A percentile compares a stretch with the other conserved stretches of the same genome.
phyloP scores from a whole-genome alignment of 2,888 invertebrate genomes.

The Tribolium freemani region DNA sequence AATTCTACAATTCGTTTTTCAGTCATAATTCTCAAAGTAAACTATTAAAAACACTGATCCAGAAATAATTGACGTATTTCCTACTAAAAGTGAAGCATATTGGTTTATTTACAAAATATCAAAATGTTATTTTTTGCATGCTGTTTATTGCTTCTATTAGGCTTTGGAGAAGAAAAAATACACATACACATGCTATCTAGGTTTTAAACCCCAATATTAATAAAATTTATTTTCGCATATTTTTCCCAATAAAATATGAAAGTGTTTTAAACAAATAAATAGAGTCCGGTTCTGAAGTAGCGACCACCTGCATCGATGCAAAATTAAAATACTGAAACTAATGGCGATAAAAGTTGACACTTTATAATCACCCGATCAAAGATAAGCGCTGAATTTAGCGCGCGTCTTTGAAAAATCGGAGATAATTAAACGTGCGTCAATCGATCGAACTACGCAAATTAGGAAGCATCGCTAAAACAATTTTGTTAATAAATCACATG shows the following conservation, averaged over 20 bases:
- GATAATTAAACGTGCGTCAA: neutral
- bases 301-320: neutral
- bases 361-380: neutral
- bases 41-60: constrained; percentile 21
- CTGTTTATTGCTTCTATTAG: constrained; percentile 34
- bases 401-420: neutral
- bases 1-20: neutral
- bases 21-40: constrained; percentile 17
- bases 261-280: neutral
- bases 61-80: constrained; percentile 27
- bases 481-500: constrained; percentile 36
- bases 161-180: constrained; percentile 22
- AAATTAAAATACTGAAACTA: neutral
- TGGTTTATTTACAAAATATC: constrained; percentile 30
- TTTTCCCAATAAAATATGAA: neutral
- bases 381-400: neutral
- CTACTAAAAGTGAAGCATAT: constrained; percentile 20
- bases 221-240: neutral
- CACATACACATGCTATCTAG: neutral
- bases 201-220: neutral
- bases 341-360: too few relatives aligned
- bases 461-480: constrained; percentile 31
- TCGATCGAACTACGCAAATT: constrained; percentile 21
- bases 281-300: neutral
- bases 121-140: constrained; percentile 24